Percentiles rank a stretch among this genome's conserved stretches.
Evolutionary conservation across 2,888 invertebrate species (phyloP).

Genomic region (Epiperipatus broadwayi): DNA sequence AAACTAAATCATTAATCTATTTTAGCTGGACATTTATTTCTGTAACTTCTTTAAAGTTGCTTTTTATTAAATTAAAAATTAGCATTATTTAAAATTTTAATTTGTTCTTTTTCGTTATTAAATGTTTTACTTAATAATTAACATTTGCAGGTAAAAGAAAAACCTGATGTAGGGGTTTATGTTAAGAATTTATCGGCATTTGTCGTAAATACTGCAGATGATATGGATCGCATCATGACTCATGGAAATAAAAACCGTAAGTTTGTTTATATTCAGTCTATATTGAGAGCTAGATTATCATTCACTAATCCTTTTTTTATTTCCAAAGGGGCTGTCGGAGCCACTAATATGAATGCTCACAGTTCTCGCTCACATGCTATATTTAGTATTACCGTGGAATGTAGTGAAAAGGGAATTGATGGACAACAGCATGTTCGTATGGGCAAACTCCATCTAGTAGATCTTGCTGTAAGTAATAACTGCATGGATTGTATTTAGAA

Average conservation of each 20-base stretch:
- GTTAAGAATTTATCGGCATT: slow-evolving; percentile 92
- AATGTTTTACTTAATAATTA: slow-evolving; percentile 4
- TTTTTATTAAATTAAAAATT: background rate
- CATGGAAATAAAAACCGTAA: slow-evolving; percentile 84
- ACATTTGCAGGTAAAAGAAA: slow-evolving; percentile 51
- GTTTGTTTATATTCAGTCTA: slow-evolving; percentile 19
- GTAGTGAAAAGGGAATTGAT: slow-evolving; percentile 60
- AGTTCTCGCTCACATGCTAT: slow-evolving; percentile 95
- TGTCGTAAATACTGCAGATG: slow-evolving; percentile 92
- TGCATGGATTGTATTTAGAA: no score
- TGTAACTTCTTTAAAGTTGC: no score
- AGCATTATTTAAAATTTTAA: no score
- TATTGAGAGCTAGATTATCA: slow-evolving; percentile 12
- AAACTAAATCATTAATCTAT: no score
- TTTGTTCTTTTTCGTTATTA: slow-evolving; percentile 8
- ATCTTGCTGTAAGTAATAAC: slow-evolving; percentile 64
- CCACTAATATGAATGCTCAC: slow-evolving; percentile 92
- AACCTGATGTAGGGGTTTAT: slow-evolving; percentile 89
- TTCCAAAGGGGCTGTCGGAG: slow-evolving; percentile 46
- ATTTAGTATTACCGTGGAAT: slow-evolving; percentile 92
- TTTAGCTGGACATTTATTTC: no score
- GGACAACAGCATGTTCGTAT: slow-evolving; percentile 72
- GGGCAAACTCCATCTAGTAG: slow-evolving; percentile 92
- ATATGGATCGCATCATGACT: slow-evolving; percentile 81
- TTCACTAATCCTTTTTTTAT: background rate